phyloP scores from a whole-genome alignment of 2,113 vertebrate genomes.

The Fulica atra region DNA sequence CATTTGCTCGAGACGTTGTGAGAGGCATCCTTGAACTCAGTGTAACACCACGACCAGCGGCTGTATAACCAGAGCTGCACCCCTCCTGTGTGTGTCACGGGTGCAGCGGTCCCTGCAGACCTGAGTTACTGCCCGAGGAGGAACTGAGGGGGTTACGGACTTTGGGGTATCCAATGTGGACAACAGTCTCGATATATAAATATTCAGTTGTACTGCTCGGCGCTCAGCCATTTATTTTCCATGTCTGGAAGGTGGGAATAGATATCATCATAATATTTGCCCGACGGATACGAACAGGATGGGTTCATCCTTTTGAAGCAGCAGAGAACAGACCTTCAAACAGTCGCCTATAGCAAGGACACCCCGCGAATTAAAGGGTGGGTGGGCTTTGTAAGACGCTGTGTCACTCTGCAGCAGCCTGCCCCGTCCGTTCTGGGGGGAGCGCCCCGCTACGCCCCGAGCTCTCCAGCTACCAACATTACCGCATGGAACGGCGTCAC shows the following conservation, averaged over 20 bases:
- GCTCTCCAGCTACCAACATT: slow-evolving; percentile 50
- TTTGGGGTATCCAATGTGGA: background rate
- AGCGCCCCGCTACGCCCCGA: slow-evolving; percentile 31
- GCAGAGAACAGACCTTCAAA: background rate
- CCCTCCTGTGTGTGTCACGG: background rate
- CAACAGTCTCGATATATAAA: background rate
- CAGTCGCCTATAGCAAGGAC: slow-evolving; percentile 24
- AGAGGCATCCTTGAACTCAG: slow-evolving; percentile 1
- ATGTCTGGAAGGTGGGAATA: background rate
- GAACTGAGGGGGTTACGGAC: background rate
- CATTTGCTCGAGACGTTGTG: slow-evolving; percentile 21
- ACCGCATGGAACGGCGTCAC: slow-evolving; percentile 42
- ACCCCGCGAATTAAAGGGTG: background rate
- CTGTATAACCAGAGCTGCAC: background rate
- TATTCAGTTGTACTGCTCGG: slow-evolving; percentile 19
- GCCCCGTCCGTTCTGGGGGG: slow-evolving; percentile 43
- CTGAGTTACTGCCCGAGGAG: background rate
- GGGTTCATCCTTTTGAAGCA: background rate
- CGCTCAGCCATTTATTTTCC: slow-evolving; percentile 15
- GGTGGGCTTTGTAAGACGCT: slow-evolving; percentile 18
- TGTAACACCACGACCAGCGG: background rate
- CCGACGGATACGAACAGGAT: background rate
- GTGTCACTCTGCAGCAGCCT: slow-evolving; percentile 51
- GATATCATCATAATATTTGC: background rate
- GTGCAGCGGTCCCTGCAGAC: background rate